Evolutionary conservation across 1,140 invertebrate species (phyloP), one percentile per base, ranked within the genome.

Genomic region (Pantala flavescens): DNA sequence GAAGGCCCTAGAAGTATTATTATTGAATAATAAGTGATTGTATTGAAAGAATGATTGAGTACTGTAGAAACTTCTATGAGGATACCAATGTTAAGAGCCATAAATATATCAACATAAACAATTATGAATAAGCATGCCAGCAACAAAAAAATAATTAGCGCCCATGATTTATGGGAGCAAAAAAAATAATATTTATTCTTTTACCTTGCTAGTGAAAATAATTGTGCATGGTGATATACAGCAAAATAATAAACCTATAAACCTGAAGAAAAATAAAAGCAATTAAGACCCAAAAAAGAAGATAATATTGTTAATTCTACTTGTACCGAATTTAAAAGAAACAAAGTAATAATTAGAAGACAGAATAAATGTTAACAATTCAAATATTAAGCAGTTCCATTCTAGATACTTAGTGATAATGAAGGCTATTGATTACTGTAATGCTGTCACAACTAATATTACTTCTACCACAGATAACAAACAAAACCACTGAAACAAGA

Each of bases 1-100:
- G 91, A 83, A 94, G 90, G 83, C 90, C 92, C 93, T 94, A 89
- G 83, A 86, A 86, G 80, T 71, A 77, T 74, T 74, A 71, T 73
- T 76, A 72, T 63, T 63, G 49, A 63, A 63, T 19, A 63, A 14
- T 63, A 63, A 63, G 49, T 63, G n/a, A 21, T 12, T 63, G n/a
- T 16, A 63, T 19, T 3, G 12, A 63, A 63, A 16, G 3, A 63
- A 63, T 36, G 3, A 36, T 5, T 36, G 28, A 9, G 28, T 5
- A 36, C 28, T 36, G 28, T 9, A 36, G 28, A 36, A 36, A 36
- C 28, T 36, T 36, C 3, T 5, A 36, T 36, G 28, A 9, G 28
- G 28, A 36, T 36, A 36, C 28, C 28, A 36, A 36, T 36, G 28
- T 36, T 36, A 36, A 36, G 28, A 9, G 9, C 9, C 28, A 36